Evolutionary conservation across 2,888 invertebrate species (phyloP), one percentile per base, ranked within the genome.

Genomic region (Anoplius nigerrimus): DNA sequence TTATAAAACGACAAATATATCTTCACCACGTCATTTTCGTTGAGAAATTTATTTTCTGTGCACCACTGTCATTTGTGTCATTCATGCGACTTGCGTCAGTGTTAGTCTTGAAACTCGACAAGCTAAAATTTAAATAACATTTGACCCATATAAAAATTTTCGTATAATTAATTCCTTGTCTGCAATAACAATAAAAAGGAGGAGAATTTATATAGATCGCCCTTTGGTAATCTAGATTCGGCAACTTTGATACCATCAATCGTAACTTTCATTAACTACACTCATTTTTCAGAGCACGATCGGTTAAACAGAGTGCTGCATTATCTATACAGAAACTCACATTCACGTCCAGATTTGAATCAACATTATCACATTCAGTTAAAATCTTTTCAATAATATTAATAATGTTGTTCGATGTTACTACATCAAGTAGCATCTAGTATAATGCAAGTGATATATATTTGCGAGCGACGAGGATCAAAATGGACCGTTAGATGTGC

Each of bases 21-120:
- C 81, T 72, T 84, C 78, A 85, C 81, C 82, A 84, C 83, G 82
- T 85, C 85, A 85, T 85, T 85, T 84, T 85, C 78, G 69, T 74
- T 75, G 68, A 68, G 68, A 81, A 68, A 78, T 83, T 82, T 82
- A 80, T 79, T 78, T 77, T 70, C 77, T 72, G 73, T 65, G 53
- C 58, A 74, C 69, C 76, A 75, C 75, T 74, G 72, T 75, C 75
- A 78, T 74, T 74, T 65, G 62, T 67, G 67, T 51, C 71, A 71
- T 70, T 54, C 66, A 66, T 62, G 48, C 42, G 51, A 59, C 43
- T 21, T 45, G 45, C 62, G 34, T 61, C 54, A 51, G 68, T 74
- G 66, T 72, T 66, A 67, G 55, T 45, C 46, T 57, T 54, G 64
- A 54, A 53, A 24, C 52, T 48, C 56, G 34, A 60, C 60, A 65